Evolutionary conservation across 2,888 invertebrate genomes (phyloP).

Genomic region (Caradrina kadenii): DNA sequence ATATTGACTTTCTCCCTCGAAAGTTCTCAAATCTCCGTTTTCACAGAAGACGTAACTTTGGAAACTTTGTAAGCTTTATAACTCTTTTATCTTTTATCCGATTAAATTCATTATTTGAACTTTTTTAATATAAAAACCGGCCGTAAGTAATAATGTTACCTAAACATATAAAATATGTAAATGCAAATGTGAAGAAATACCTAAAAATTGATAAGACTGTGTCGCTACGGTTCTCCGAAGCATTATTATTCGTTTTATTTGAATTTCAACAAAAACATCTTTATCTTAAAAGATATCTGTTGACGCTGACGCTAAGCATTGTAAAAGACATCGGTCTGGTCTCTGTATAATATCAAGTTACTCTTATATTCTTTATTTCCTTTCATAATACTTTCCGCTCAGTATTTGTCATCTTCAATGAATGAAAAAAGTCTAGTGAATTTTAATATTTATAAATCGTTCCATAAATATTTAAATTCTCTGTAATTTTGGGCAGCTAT

Average conservation of each 20-base stretch:
- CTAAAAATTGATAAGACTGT: constrained; percentile 41
- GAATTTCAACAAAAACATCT: constrained; percentile 39
- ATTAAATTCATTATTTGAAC: constrained; percentile 31
- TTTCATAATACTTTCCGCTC: constrained; percentile 9
- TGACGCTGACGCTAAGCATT: constrained; percentile 5
- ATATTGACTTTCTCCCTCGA: constrained; percentile 35
- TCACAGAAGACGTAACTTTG: constrained; percentile 31
- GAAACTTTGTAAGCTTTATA: constrained; percentile 39
- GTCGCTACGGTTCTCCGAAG: constrained; percentile 30
- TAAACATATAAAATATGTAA: constrained; percentile 15
- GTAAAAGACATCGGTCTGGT: constrained; percentile 4
- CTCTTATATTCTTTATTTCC: constrained; percentile 22
- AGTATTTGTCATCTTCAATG: constrained; percentile 35
- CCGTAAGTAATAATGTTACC: constrained; percentile 6
- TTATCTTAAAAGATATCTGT: constrained; percentile 30
- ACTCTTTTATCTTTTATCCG: constrained; percentile 40
- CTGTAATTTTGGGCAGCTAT: constrained; percentile 11
- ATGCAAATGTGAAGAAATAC: constrained; percentile 25
- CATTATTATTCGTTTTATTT: constrained; percentile 31
- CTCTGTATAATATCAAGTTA: constrained; percentile 14
- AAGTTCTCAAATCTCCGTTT: constrained; percentile 37
- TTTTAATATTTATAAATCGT: background rate
- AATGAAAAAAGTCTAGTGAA: constrained; percentile 14
- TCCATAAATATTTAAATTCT: constrained; percentile 34
- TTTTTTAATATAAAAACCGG: constrained; percentile 11